These are phyloP conservation scores for Agonopterix alstromeriana DNA, from an alignment of 2,888 invertebrate genomes.

Conservation along the genomic window DNA sequence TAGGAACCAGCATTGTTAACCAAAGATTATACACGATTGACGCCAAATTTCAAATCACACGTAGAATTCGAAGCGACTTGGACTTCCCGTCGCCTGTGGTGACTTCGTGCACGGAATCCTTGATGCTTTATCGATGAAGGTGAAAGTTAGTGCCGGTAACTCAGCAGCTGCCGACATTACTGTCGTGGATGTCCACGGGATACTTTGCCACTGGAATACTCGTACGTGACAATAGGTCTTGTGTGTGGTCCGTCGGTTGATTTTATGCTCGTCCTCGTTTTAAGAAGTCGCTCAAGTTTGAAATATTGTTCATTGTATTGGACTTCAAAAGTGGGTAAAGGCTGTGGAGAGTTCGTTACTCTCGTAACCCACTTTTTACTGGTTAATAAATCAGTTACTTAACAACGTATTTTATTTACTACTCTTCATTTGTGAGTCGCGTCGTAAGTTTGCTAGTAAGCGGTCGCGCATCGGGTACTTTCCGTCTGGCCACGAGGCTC, in stretches of 20 bases:
- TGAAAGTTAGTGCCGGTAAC: conserved; percentile 46
- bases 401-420: no score
- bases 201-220: conserved; percentile 15
- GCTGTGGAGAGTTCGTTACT: background rate
- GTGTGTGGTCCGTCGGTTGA: conserved; percentile 27
- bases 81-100: conserved; percentile 36
- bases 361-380: no score
- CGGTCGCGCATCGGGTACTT: no score
- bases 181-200: conserved; percentile 14
- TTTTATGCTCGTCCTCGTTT: conserved; percentile 20
- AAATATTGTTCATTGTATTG: conserved; percentile 16
- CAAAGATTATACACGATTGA: background rate
- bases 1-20: no score
- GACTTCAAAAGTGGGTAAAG: background rate
- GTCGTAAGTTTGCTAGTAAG: background rate
- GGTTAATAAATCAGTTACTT: no score
- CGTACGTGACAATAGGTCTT: conserved; percentile 24
- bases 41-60: conserved; percentile 14
- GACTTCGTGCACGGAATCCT: conserved; percentile 43
- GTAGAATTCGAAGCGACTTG: conserved; percentile 30
- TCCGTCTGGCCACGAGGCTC: no score
- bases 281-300: conserved; percentile 11
- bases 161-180: conserved; percentile 16
- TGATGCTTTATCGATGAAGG: conserved; percentile 35
- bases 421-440: conserved; percentile 2